Conservation (phyloP, 2,888 invertebrate genomes). For the Campoplex capitator region DNA sequence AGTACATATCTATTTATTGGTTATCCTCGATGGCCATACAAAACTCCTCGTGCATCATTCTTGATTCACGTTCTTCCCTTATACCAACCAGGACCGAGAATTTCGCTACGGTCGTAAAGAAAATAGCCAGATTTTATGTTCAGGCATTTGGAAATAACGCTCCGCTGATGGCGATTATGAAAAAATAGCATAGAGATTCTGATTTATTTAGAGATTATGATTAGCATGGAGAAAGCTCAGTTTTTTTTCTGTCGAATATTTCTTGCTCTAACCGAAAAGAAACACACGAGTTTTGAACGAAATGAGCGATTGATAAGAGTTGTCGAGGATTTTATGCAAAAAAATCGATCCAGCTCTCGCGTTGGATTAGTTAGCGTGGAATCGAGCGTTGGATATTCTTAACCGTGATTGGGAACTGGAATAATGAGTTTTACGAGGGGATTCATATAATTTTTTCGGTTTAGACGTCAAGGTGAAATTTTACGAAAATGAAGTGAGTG, state of each 20-base stretch:
- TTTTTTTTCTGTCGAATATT: background rate
- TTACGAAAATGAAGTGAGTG: constrained; percentile 13
- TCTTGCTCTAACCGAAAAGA: background rate
- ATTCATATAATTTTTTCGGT: background rate
- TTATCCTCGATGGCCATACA: constrained; percentile 21
- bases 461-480: background rate
- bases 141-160: constrained; percentile 16
- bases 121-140: constrained; percentile 26
- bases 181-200: too few relatives aligned
- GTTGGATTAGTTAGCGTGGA: background rate
- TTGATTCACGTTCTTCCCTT: background rate
- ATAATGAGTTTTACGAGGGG: constrained; percentile 10
- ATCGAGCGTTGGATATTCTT: background rate
- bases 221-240: too few relatives aligned
- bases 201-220: too few relatives aligned
- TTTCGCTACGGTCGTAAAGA: constrained; percentile 52
- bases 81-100: constrained; percentile 8
- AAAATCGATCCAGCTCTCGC: too few relatives aligned
- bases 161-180: background rate
- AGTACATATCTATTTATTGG: constrained; percentile 56
- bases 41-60: background rate
- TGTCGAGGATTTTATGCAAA: too few relatives aligned
- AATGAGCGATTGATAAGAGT: background rate
- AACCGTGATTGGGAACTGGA: constrained; percentile 18
- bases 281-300: background rate